phyloP scores from a whole-genome alignment of 2,113 vertebrate genomes.

The Lepisosteus osseus region DNA sequence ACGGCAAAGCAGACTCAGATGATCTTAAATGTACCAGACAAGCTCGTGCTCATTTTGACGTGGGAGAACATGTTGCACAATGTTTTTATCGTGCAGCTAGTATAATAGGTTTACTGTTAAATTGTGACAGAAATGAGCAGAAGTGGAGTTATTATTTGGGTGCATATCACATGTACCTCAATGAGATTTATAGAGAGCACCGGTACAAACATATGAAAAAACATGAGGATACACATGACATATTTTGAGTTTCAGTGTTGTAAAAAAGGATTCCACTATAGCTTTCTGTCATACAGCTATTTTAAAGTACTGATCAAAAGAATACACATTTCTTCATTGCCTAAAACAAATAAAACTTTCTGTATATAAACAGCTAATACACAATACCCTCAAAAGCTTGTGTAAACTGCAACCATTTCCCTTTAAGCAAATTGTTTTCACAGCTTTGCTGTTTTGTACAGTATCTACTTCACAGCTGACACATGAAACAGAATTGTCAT shows the following conservation, averaged over 20 bases:
- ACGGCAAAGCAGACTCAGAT: background rate
- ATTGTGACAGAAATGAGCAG: background rate
- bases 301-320: background rate
- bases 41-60: background rate
- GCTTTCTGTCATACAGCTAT: background rate
- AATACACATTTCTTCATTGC: background rate
- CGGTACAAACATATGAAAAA: background rate
- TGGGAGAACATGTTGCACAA: background rate
- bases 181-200: background rate
- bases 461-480: constrained; percentile 14
- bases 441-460: background rate
- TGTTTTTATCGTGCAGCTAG: background rate
- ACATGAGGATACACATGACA: background rate
- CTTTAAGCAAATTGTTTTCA: background rate
- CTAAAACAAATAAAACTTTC: constrained; percentile 4
- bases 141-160: background rate
- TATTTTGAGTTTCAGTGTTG: background rate
- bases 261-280: background rate
- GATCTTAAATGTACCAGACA: background rate
- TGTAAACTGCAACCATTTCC: background rate
- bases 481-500: constrained; percentile 11
- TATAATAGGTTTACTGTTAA: background rate
- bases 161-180: background rate
- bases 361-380: background rate
- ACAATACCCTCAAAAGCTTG: background rate